phyloP scores from a whole-genome alignment of 2,888 invertebrate species.

The Agonopterix arenella region DNA sequence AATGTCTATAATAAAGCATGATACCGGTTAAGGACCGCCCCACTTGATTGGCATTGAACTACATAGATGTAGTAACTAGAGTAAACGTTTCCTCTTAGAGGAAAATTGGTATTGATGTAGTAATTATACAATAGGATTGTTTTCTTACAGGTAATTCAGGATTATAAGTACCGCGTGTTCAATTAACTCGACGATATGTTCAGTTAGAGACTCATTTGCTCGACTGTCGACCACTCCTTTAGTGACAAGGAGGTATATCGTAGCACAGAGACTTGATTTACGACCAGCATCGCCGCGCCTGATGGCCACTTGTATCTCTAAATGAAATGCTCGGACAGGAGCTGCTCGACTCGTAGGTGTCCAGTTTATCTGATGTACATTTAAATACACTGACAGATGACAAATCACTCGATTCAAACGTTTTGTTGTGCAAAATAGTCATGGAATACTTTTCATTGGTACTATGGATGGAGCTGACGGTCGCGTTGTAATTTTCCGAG shows the following conservation, averaged over 20 bases:
- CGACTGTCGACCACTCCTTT: slow-evolving; percentile 24
- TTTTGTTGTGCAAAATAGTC: slow-evolving; percentile 15
- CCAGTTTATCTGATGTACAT: slow-evolving; percentile 29
- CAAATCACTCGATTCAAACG: slow-evolving; percentile 12
- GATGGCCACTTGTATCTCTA: slow-evolving; percentile 38
- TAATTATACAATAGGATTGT: slow-evolving; percentile 14
- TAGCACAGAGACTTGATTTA: slow-evolving; percentile 27
- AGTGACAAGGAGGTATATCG: slow-evolving; percentile 28
- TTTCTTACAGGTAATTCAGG: slow-evolving; percentile 14
- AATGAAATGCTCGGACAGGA: slow-evolving; percentile 31
- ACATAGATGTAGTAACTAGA: too few relatives aligned
- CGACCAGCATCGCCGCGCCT: slow-evolving; percentile 24
- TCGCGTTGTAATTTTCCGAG: slow-evolving; percentile 56
- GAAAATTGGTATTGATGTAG: slow-evolving; percentile 12
- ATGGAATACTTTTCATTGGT: slow-evolving; percentile 37
- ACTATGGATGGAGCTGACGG: slow-evolving; percentile 33
- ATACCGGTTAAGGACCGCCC: slow-evolving; percentile 6
- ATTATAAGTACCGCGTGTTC: slow-evolving; percentile 15
- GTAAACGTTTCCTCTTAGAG: slow-evolving; percentile 3
- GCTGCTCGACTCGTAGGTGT: slow-evolving; percentile 20
- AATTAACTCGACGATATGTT: slow-evolving; percentile 21
- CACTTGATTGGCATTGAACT: slow-evolving; percentile 10
- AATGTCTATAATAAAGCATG: slow-evolving; percentile 22
- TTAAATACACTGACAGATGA: slow-evolving; percentile 22
- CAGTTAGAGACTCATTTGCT: slow-evolving; percentile 10